phyloP scores from a whole-genome alignment of 2,797 vertebrate genomes.

The Sylvia borin region DNA sequence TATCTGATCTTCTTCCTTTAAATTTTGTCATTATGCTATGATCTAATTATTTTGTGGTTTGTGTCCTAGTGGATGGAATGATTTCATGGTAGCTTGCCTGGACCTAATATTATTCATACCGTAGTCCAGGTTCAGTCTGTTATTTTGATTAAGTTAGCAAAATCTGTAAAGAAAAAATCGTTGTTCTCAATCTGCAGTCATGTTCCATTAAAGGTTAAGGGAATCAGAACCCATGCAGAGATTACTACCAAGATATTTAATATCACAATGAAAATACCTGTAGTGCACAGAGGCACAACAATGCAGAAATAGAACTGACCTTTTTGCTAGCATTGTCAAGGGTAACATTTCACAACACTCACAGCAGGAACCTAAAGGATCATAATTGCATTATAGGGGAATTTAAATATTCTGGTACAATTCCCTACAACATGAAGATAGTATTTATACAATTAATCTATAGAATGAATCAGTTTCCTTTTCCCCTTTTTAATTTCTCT shows the following conservation, averaged over 20 bases:
- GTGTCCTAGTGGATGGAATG: background rate
- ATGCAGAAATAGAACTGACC: background rate
- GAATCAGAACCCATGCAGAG: background rate
- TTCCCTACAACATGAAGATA: background rate
- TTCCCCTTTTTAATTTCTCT: background rate
- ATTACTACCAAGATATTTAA: background rate
- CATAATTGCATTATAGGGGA: background rate
- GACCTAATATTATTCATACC: background rate
- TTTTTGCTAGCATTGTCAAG: background rate
- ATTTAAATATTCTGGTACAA: background rate
- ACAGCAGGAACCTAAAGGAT: background rate
- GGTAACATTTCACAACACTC: background rate
- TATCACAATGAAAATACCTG: background rate
- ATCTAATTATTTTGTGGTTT: background rate
- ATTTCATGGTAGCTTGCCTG: background rate
- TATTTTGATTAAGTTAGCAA: constrained; percentile 2
- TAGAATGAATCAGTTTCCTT: background rate
- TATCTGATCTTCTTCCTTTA: background rate
- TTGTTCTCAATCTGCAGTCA: background rate
- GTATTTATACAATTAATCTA: background rate
- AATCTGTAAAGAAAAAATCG: background rate
- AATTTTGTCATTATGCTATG: background rate
- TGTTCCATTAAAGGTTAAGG: background rate
- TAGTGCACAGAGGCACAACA: background rate
- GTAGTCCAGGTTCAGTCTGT: background rate